A percentile compares a stretch with the other conserved stretches of the same genome.
These are phyloP conservation scores for Cheilosia urbana DNA, from an alignment of 2,888 invertebrate species.

Conservation along the genomic window DNA sequence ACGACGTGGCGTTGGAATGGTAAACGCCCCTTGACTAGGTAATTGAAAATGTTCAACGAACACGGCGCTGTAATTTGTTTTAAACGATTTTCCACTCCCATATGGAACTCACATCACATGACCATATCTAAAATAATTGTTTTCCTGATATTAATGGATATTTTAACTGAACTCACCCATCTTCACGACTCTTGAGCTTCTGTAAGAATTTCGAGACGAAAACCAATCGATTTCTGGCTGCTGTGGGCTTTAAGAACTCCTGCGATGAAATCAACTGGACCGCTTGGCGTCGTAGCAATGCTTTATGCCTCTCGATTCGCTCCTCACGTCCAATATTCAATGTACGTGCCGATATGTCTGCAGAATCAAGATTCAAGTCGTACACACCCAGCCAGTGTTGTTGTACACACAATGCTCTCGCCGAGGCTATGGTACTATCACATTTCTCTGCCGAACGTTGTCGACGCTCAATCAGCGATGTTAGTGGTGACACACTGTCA, in stretches of 20 bases:
- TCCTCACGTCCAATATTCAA: constrained; percentile 80
- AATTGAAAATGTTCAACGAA: too few species aligned
- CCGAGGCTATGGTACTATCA: constrained; percentile 75
- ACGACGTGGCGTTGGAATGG: too few species aligned
- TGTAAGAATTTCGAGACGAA: constrained; percentile 81
- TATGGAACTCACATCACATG: too few species aligned
- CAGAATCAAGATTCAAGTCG: constrained; percentile 73
- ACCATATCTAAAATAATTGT: too few species aligned
- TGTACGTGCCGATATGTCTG: constrained; percentile 62
- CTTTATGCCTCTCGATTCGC: constrained; percentile 81
- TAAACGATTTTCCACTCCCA: too few species aligned
- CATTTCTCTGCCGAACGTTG: constrained; percentile 66
- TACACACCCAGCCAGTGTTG: constrained; percentile 80
- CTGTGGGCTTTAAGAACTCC: constrained; percentile 79
- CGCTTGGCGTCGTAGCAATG: constrained; percentile 81
- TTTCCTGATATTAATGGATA: too few species aligned
- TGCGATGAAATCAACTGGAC: constrained; percentile 81
- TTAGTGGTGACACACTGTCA: constrained; percentile 81
- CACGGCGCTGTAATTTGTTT: too few species aligned
- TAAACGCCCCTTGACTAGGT: too few species aligned
- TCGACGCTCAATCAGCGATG: constrained; percentile 66
- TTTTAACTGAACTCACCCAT: constrained; percentile 77
- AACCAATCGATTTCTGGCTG: constrained; percentile 80
- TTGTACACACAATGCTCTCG: constrained; percentile 80
- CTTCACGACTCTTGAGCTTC: constrained; percentile 80